Percentiles rank a stretch among this genome's conserved stretches.
These are phyloP conservation scores for Hetaerina titia DNA, from an alignment of 2,888 invertebrate species.

Conservation along the genomic window DNA sequence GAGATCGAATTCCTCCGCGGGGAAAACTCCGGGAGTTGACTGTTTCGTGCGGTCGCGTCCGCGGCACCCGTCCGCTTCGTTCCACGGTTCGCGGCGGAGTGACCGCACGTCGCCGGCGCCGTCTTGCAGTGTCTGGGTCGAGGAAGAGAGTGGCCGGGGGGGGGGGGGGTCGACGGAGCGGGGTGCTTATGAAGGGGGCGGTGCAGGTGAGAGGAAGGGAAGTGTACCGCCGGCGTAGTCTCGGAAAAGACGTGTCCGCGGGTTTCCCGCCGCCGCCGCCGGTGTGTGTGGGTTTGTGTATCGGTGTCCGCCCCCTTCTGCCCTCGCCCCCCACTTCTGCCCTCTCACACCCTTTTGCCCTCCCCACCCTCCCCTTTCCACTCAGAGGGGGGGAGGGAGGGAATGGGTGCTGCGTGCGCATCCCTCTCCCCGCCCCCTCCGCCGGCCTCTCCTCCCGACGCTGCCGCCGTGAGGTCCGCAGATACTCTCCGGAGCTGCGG, in stretches of 20 bases:
- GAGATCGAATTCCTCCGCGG: background rate
- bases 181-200: background rate
- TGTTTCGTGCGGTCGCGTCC: background rate
- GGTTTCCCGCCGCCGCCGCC: constrained; percentile 33
- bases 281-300: constrained; percentile 32
- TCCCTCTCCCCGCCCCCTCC: constrained; percentile 6
- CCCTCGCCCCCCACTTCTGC: background rate
- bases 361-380: background rate
- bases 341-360: background rate
- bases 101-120: background rate
- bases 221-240: background rate
- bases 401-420: constrained; percentile 54
- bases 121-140: background rate
- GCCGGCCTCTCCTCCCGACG: background rate
- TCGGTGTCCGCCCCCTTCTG: background rate
- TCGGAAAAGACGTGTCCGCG: background rate
- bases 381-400: background rate
- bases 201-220: background rate
- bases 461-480: background rate
- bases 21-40: no score
- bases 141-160: background rate
- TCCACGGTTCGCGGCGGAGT: constrained; percentile 32
- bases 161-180: background rate
- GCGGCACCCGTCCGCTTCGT: background rate
- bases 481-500: constrained; percentile 61